Percentiles rank a stretch among this genome's conserved stretches.
phyloP scores from a whole-genome alignment of 2,888 invertebrate genomes.

The Philopedon plagiatum region DNA sequence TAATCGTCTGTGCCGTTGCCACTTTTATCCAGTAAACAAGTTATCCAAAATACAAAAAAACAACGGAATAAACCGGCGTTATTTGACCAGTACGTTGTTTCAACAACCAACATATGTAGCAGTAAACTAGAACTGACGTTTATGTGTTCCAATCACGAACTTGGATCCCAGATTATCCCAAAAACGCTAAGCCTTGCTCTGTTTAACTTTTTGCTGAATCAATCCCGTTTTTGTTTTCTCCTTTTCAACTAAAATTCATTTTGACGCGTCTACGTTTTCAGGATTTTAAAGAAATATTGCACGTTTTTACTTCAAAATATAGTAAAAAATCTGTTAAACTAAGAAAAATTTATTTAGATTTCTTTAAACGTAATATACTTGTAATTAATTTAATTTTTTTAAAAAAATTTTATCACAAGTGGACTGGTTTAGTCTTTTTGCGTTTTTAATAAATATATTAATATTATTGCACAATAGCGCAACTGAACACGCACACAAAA shows the following conservation, averaged over 20 bases:
- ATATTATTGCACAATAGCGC: no score
- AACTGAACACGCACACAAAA: no score
- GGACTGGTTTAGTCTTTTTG: no score
- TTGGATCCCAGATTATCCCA: constrained; percentile 46
- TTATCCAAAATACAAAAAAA: constrained; percentile 1
- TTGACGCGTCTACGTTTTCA: constrained; percentile 24
- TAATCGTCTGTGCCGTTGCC: background rate
- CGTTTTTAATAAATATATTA: no score
- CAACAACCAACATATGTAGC: constrained; percentile 17
- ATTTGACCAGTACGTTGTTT: constrained; percentile 28
- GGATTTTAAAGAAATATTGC: constrained; percentile 37
- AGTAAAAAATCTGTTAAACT: no score
- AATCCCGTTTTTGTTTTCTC: constrained; percentile 28
- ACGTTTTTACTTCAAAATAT: no score
- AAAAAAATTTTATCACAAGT: no score
- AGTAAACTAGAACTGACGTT: constrained; percentile 38
- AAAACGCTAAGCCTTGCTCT: constrained; percentile 32
- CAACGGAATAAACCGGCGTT: constrained; percentile 4
- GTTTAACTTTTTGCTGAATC: constrained; percentile 39
- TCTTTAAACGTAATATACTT: no score
- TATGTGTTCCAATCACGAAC: constrained; percentile 50
- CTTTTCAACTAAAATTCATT: constrained; percentile 31
- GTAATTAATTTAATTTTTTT: no score
- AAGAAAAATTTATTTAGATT: no score
- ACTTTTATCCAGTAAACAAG: background rate